Conservation (phyloP, 2,113 vertebrate species). For the Etheostoma spectabile region DNA sequence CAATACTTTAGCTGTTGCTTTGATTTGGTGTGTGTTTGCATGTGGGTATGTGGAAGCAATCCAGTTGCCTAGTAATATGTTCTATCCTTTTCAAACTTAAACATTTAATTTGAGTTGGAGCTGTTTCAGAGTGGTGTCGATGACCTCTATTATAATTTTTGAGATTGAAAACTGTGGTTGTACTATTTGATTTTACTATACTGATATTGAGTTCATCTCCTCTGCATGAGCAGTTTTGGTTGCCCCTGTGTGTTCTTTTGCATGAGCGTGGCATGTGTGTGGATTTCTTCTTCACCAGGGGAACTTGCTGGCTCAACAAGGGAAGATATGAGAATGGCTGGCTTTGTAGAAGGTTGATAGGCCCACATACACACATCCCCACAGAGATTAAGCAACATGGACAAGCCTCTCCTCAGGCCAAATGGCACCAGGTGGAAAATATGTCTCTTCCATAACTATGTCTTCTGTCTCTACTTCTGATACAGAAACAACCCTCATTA, state of each 20-base stretch:
- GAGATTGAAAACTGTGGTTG: not conserved
- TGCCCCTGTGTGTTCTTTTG: conserved; percentile 19
- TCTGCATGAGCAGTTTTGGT: not conserved
- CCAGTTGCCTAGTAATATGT: conserved; percentile 19
- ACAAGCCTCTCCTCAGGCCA: conserved; percentile 57
- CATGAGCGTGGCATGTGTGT: not conserved
- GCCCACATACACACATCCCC: conserved; percentile 59
- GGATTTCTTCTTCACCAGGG: conserved; percentile 52
- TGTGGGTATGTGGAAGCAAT: conserved; percentile 22
- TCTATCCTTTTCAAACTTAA: conserved; percentile 25
- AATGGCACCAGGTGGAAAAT: conserved; percentile 53
- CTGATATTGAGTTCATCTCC: not conserved
- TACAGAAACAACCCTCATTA: conserved; percentile 38
- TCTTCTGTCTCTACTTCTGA: conserved; percentile 31
- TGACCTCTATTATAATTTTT: not conserved
- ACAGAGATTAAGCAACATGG: conserved; percentile 55
- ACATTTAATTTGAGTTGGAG: conserved; percentile 1
- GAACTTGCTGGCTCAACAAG: conserved; percentile 53
- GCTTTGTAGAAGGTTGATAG: conserved; percentile 61
- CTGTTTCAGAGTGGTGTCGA: not conserved
- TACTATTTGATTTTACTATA: not conserved
- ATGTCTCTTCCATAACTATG: conserved; percentile 30
- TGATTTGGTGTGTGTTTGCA: not conserved
- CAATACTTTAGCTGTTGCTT: conserved; percentile 13
- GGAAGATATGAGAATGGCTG: conserved; percentile 61